Conservation (phyloP, 1,140 invertebrate genomes). For the Vollenhovia emeryi region DNA sequence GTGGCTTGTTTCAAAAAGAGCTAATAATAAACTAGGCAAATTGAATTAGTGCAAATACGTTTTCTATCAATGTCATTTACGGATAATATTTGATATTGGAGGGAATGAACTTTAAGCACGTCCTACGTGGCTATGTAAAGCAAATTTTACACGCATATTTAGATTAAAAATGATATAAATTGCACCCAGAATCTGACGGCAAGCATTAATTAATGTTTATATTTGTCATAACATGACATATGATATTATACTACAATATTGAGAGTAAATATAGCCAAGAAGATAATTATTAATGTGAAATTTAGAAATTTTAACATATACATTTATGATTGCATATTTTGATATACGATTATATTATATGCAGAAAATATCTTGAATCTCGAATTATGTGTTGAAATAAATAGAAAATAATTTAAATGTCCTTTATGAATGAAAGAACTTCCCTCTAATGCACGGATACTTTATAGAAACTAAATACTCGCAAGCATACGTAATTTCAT, state of each 20-base stretch:
- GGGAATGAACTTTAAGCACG: background rate
- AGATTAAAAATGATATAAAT: slow-evolving; percentile 7
- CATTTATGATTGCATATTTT: background rate
- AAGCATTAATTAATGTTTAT: slow-evolving; percentile 26
- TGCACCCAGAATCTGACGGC: background rate
- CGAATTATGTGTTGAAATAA: background rate
- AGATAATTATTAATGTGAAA: slow-evolving; percentile 4
- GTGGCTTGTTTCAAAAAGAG: background rate
- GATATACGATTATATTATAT: background rate
- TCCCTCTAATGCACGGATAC: background rate
- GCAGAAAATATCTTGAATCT: background rate
- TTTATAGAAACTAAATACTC: background rate
- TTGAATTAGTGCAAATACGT: background rate
- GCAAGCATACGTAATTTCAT: background rate
- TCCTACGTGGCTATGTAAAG: background rate
- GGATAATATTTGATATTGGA: background rate
- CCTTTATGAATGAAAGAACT: background rate
- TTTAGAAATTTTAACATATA: no score
- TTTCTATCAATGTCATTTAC: slow-evolving; percentile 13
- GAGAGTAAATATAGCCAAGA: background rate
- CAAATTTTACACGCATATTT: background rate
- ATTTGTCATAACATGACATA: no score
- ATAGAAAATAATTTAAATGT: background rate
- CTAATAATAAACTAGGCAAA: background rate
- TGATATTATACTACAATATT: no score